Conservation (phyloP, 1,140 invertebrate genomes). For the Vollenhovia emeryi region DNA sequence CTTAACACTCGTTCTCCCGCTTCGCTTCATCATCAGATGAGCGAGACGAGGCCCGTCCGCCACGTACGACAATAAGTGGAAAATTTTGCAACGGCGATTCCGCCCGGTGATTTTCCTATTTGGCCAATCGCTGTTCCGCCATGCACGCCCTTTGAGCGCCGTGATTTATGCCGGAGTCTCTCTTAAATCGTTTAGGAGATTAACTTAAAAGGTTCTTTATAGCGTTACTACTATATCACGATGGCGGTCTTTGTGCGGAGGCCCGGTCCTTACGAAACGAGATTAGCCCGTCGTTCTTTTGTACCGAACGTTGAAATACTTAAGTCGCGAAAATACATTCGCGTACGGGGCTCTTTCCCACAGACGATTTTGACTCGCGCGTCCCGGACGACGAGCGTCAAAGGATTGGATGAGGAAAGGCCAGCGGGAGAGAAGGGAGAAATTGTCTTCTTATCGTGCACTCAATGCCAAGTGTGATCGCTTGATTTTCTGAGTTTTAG, state of each 20-base stretch:
- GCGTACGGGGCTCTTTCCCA: conserved; percentile 24
- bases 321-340: conserved; percentile 33
- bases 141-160: conserved; percentile 48
- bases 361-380: conserved; percentile 2
- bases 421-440: neutral
- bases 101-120: conserved; percentile 66
- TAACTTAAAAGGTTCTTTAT: conserved; percentile 70
- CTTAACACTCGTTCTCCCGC: conserved; percentile 4
- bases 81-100: conserved; percentile 54
- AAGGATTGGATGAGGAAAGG: neutral
- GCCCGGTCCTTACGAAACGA: conserved; percentile 41
- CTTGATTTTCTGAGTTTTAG: neutral
- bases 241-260: conserved; percentile 47
- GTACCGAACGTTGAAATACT: conserved; percentile 38
- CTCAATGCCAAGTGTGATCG: neutral
- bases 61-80: conserved; percentile 28
- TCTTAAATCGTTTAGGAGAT: conserved; percentile 70
- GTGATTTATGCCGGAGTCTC: conserved; percentile 63
- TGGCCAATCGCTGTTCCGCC: conserved; percentile 59
- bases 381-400: neutral
- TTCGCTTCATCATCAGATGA: neutral
- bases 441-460: neutral
- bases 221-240: conserved; percentile 47
- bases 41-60: neutral
- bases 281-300: conserved; percentile 48